A percentile compares a stretch with the other conserved stretches of the same genome.
Evolutionary conservation across 2,113 vertebrate species (phyloP).

Genomic region (Pantherophis guttatus): DNA sequence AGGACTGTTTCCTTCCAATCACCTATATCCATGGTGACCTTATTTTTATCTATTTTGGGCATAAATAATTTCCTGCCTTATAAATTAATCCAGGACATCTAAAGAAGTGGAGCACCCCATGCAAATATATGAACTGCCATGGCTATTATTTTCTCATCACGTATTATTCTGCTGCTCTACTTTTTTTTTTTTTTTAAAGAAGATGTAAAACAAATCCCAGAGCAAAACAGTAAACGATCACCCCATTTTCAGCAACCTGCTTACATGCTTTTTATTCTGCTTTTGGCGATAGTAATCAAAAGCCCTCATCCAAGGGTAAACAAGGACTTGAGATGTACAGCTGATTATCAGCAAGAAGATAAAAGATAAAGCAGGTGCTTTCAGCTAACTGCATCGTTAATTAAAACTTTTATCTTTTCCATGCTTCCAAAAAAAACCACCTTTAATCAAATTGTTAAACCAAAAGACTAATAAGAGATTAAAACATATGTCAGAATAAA

Average conservation of each 20-base stretch:
- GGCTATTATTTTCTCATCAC: background rate
- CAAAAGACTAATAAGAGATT: conserved; percentile 38
- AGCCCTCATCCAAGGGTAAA: background rate
- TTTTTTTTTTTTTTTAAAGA: background rate
- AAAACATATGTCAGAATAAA: conserved; percentile 30
- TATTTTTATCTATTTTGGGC: background rate
- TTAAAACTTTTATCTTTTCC: conserved; percentile 3
- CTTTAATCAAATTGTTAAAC: conserved; percentile 32
- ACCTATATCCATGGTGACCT: background rate
- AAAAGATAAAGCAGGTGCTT: background rate
- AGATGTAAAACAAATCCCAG: background rate
- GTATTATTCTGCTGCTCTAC: background rate
- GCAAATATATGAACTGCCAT: background rate
- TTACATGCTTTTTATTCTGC: background rate
- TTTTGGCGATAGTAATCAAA: background rate
- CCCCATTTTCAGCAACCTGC: background rate
- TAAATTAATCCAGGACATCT: background rate
- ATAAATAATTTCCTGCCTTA: background rate
- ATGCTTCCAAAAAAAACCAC: background rate
- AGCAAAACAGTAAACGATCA: background rate
- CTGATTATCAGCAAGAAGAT: background rate
- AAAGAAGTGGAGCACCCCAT: background rate
- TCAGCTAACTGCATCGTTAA: background rate
- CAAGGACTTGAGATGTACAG: background rate
- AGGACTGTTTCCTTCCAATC: background rate